phyloP scores from a whole-genome alignment of 2,113 vertebrate genomes.

The Chinchilla lanigera region DNA sequence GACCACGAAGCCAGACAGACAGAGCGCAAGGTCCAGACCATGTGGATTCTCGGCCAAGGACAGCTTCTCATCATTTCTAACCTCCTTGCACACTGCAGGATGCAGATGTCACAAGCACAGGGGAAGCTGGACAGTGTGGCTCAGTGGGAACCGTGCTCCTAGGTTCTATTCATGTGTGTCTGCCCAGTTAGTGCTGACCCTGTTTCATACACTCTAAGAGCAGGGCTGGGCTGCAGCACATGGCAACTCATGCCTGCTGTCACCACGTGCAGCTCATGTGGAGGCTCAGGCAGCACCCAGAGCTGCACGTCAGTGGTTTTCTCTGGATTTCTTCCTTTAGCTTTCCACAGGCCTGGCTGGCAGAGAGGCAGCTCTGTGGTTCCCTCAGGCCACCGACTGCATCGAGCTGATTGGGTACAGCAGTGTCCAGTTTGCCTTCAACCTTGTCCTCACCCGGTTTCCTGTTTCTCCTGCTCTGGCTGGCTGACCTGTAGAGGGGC shows the following conservation, averaged over 20 bases:
- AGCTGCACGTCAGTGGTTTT: neutral
- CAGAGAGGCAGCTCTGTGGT: no score
- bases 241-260: fast-evolving
- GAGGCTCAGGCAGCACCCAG: neutral
- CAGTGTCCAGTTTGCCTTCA: neutral
- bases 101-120: neutral
- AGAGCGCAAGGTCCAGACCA: neutral
- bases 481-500: neutral
- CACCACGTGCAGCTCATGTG: neutral
- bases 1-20: neutral
- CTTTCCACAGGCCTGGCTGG: neutral
- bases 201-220: neutral
- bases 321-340: neutral
- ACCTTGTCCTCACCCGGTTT: neutral
- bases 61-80: neutral
- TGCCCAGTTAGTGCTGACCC: neutral
- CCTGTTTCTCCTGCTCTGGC: neutral
- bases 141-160: neutral
- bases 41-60: neutral
- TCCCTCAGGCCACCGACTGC: neutral
- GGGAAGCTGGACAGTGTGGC: neutral
- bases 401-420: no score
- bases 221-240: neutral
- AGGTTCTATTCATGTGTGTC: neutral
- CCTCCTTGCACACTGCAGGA: neutral